Evolutionary conservation across 2,797 vertebrate species (phyloP).

Genomic region (Chelmon rostratus): DNA sequence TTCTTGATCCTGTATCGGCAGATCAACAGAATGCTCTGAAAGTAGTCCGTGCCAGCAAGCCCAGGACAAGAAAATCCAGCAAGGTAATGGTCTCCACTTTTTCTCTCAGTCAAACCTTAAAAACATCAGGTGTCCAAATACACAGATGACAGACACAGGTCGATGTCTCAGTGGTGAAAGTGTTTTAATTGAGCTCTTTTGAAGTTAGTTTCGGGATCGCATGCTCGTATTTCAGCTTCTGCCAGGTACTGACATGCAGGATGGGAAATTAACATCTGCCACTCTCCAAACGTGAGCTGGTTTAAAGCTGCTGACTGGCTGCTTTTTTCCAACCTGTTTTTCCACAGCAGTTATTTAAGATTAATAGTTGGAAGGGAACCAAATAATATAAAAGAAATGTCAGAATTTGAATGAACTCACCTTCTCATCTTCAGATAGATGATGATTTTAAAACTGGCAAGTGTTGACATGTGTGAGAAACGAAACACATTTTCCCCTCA

Average conservation of each 20-base stretch:
- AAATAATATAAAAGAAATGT: not conserved
- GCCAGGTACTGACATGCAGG: not conserved
- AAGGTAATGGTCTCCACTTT: slow-evolving; percentile 84
- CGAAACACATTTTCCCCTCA: not conserved
- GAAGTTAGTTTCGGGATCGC: no score
- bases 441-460: no score
- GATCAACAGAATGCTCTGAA: slow-evolving; percentile 88
- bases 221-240: not conserved
- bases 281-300: not conserved
- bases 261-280: slow-evolving; percentile 72
- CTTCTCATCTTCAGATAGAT: no score
- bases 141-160: no score
- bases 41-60: slow-evolving; percentile 90
- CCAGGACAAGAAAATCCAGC: slow-evolving; percentile 88
- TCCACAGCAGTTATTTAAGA: slow-evolving; percentile 11
- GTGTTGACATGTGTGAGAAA: no score
- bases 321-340: slow-evolving; percentile 49
- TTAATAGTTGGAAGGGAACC: not conserved
- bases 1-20: slow-evolving; percentile 78
- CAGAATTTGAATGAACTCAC: not conserved
- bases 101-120: not conserved
- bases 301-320: slow-evolving; percentile 13
- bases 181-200: not conserved
- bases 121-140: not conserved
- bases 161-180: not conserved